A percentile compares a stretch with the other conserved stretches of the same genome.
phyloP scores from a whole-genome alignment of 2,888 invertebrate species.

The Periphyllus acericola region DNA sequence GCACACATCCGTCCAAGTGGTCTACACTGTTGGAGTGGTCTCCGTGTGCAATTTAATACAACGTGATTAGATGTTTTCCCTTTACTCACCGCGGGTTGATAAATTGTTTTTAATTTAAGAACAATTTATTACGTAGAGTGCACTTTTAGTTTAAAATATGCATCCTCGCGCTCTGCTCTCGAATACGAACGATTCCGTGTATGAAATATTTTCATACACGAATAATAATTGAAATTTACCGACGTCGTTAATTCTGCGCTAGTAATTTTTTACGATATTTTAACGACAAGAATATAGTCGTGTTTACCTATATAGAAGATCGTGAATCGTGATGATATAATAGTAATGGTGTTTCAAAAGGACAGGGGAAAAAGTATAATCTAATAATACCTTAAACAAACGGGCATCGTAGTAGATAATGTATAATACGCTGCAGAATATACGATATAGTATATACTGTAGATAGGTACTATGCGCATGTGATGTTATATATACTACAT shows the following conservation, averaged over 20 bases:
- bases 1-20: conserved; percentile 24
- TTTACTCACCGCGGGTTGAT: neutral
- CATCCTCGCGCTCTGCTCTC: neutral
- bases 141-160: neutral
- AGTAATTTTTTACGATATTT: conserved; percentile 53
- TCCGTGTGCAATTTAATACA: neutral
- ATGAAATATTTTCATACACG: conserved; percentile 3
- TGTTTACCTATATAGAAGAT: conserved; percentile 34
- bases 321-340: conserved; percentile 52
- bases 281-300: conserved; percentile 46
- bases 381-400: conserved; percentile 24
- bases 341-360: conserved; percentile 33
- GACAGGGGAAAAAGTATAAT: conserved; percentile 19
- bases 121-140: neutral
- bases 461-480: neutral
- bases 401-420: neutral
- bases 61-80: neutral
- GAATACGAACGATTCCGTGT: neutral
- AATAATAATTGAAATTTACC: conserved; percentile 44
- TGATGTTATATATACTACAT: neutral
- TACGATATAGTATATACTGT: neutral
- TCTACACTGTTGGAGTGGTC: neutral
- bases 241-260: conserved; percentile 43
- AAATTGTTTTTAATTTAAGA: conserved; percentile 14
- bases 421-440: neutral